Evolutionary conservation across 2,888 invertebrate genomes (phyloP).

Genomic region (Dastarcus helophoroides): DNA sequence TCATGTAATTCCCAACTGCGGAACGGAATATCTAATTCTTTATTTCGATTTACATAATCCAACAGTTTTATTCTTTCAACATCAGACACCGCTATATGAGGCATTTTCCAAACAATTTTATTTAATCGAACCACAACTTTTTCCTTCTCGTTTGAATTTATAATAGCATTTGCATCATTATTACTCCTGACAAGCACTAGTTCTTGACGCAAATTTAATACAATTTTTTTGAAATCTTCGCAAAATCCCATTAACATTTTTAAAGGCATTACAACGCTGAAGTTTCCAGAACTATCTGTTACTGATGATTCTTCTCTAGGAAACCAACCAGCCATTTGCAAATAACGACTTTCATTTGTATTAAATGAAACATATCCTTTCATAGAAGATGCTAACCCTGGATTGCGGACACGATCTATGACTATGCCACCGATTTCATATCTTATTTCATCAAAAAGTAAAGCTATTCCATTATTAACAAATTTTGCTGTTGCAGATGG

Average conservation of each 20-base stretch:
- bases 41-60: neutral
- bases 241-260: slow-evolving; percentile 26
- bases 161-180: slow-evolving; percentile 13
- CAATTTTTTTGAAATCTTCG: slow-evolving; percentile 29
- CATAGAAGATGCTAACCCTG: slow-evolving; percentile 25
- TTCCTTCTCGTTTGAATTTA: too few relatives aligned
- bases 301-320: slow-evolving; percentile 6
- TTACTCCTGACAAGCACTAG: slow-evolving; percentile 24
- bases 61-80: neutral
- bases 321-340: slow-evolving; percentile 21
- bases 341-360: slow-evolving; percentile 16
- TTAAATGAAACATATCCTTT: slow-evolving; percentile 27
- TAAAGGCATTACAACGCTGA: slow-evolving; percentile 15
- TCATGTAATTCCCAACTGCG: neutral
- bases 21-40: neutral
- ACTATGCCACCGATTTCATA: slow-evolving; percentile 29
- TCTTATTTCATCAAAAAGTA: slow-evolving; percentile 20
- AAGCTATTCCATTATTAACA: slow-evolving; percentile 8
- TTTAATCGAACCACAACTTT: too few relatives aligned
- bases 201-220: slow-evolving; percentile 32
- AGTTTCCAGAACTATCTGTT: slow-evolving; percentile 12
- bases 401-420: slow-evolving; percentile 25
- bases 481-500: slow-evolving; percentile 3
- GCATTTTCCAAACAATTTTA: slow-evolving; percentile 19
- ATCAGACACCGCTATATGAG: slow-evolving; percentile 10